Conservation (phyloP, 2,888 invertebrate genomes). For the Cotesia congregata region DNA sequence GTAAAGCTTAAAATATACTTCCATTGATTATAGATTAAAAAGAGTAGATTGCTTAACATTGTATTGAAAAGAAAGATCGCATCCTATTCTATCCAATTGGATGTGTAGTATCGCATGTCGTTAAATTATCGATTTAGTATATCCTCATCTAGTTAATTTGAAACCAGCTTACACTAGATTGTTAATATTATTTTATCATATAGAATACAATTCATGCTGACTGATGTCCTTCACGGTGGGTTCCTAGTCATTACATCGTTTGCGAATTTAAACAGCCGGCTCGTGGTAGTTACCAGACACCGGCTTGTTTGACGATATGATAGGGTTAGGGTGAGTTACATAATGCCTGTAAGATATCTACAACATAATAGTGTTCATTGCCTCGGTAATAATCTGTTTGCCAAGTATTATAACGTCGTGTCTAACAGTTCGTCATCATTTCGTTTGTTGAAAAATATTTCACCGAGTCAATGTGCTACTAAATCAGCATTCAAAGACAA, state of each 20-base stretch:
- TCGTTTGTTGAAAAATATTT: background rate
- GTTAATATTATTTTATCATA: constrained; percentile 9
- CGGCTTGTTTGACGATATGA: constrained; percentile 47
- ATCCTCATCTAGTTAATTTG: background rate
- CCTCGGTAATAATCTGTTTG: constrained; percentile 35
- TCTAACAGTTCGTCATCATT: background rate
- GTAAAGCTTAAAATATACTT: no score
- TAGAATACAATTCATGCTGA: constrained; percentile 32
- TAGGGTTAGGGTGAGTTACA: constrained; percentile 53
- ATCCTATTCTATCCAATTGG: background rate
- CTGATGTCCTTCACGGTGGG: constrained; percentile 50
- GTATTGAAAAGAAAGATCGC: no score
- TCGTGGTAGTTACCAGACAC: constrained; percentile 51
- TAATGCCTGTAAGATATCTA: constrained; percentile 43
- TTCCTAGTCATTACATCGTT: constrained; percentile 64
- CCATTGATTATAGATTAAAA: no score
- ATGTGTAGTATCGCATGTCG: background rate
- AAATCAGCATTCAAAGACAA: constrained; percentile 3
- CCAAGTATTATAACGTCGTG: background rate
- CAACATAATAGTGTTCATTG: constrained; percentile 6
- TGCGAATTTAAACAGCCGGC: constrained; percentile 68
- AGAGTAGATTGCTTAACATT: no score
- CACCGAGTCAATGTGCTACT: background rate
- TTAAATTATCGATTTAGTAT: constrained; percentile 1
- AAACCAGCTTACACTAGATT: constrained; percentile 15